A percentile compares a stretch with the other conserved stretches of the same genome.
These are phyloP conservation scores for Archilochus colubris DNA, from an alignment of 2,113 vertebrate genomes.

Conservation along the genomic window DNA sequence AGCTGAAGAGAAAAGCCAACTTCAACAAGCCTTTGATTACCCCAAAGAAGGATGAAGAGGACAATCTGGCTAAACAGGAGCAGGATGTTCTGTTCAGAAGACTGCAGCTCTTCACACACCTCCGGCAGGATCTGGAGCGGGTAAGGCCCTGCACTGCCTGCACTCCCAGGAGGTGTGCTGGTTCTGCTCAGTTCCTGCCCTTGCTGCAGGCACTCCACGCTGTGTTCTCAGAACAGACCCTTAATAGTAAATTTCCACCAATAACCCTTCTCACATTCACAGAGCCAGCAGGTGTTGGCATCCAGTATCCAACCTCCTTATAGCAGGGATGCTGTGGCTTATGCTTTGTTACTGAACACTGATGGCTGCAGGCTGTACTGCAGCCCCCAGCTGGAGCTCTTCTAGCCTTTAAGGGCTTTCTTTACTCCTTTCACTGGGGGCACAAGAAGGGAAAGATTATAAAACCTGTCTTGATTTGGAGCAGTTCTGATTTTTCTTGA, in stretches of 20 bases:
- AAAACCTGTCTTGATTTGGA: not conserved
- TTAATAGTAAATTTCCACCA: not conserved
- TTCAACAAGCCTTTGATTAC: conserved; percentile 95
- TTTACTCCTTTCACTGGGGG: not conserved
- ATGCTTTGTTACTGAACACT: not conserved
- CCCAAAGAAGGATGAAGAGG: conserved; percentile 95
- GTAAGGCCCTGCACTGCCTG: conserved; percentile 63
- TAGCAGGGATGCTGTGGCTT: accelerated
- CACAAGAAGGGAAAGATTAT: not conserved
- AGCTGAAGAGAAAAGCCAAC: conserved; percentile 93
- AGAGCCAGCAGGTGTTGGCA: not conserved
- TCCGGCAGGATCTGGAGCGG: conserved; percentile 97
- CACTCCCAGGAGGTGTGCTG: accelerated
- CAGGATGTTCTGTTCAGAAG: conserved; percentile 93
- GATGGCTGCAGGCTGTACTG: not conserved
- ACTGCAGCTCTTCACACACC: conserved; percentile 95
- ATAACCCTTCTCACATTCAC: not conserved
- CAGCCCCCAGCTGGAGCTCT: not conserved
- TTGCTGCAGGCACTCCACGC: accelerated
- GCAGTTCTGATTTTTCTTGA: not conserved
- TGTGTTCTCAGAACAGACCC: not conserved
- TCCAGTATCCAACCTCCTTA: not conserved
- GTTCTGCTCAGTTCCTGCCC: too few relatives aligned
- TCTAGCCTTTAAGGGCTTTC: not conserved
- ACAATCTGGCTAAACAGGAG: conserved; percentile 92